Base-by-base conservation (phyloP, 2,888 invertebrate genomes). In the Nomada hirtipes region DNA sequence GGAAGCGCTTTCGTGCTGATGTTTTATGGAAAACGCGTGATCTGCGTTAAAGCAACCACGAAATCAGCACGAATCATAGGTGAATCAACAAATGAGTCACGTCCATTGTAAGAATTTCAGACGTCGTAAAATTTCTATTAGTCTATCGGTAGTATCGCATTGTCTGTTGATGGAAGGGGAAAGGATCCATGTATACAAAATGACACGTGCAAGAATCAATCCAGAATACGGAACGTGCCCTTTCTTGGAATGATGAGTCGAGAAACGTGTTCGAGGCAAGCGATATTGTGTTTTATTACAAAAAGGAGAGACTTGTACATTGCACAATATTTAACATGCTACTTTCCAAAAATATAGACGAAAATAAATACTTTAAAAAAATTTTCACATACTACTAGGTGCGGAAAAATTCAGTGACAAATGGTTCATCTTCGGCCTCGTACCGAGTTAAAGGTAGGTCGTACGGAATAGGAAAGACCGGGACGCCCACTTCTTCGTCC, bases 401-500 rank as follows among this genome's bases (percentile, higher is more conserved):
- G 1, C 9, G 61, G 4, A 96, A 92, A 85, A 96, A 95, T 79
- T 96, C 96, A 63, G 94, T 94, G 0, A 96, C 95, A 94, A 97
- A 98, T 0, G 97, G 97, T 18, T 95, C 95, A 95, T 98, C 98
- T 59, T 94, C 95, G 0, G 94, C 91, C 0, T 94, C 94, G 91
- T 98, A 98, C 20, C 96, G 96, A 0, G 95, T 95, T 0, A 97
- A 95, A 0, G 98, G 98, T 18, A 98, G 93, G 94, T 98, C 98
- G 92, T 97, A 98, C 0, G 98, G 97, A 74, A 98, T 94, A 0
- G 97, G 96, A 87, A 96, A 95, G 44, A 94, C 88, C 73, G 89
- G 92, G 90, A 88, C 64, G 2, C 89, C 88, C 18, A 83, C 75
- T 36, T 91, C 85, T 61, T 90, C 88, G 71, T 90, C 79, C 69